A percentile compares a stretch with the other conserved stretches of the same genome.
These are phyloP conservation scores for Halocynthia roretzi DNA, from an alignment of 23 tunicate species.

Conservation along the genomic window DNA sequence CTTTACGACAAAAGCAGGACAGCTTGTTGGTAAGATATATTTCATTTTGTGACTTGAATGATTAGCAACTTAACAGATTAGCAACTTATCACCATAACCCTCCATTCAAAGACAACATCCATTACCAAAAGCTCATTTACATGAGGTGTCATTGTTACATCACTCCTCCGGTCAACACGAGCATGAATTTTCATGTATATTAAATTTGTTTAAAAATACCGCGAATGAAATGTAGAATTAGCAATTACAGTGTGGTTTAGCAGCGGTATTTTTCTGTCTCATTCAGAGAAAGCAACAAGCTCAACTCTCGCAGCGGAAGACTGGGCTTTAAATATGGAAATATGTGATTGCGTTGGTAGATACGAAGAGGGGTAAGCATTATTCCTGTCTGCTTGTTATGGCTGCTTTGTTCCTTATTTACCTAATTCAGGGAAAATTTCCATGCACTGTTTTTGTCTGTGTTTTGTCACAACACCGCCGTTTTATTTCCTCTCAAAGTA, in stretches of 20 bases:
- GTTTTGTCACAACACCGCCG: too few species aligned
- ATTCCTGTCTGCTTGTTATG: background rate
- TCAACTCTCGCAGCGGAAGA: conserved; percentile 48
- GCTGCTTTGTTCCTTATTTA: too few species aligned
- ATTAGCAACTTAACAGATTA: background rate
- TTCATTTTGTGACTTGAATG: background rate
- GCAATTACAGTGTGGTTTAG: background rate
- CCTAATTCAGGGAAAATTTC: too few species aligned
- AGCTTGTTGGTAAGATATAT: conserved; percentile 33
- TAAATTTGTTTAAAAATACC: too few species aligned
- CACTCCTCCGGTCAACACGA: background rate
- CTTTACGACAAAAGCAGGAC: conserved; percentile 73
- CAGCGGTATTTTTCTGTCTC: background rate
- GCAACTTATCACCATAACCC: background rate
- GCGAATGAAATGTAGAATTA: background rate
- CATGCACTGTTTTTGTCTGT: too few species aligned
- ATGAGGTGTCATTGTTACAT: background rate
- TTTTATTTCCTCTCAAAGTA: too few species aligned
- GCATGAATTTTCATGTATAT: too few species aligned
- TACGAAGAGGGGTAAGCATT: conserved; percentile 61
- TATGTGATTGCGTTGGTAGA: conserved; percentile 50
- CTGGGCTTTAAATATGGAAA: conserved; percentile 57
- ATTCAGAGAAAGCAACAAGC: conserved; percentile 60
- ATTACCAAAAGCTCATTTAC: background rate
- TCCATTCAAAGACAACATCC: background rate